phyloP scores from a whole-genome alignment of 1,140 invertebrate genomes.

The Procambarus clarkii region DNA sequence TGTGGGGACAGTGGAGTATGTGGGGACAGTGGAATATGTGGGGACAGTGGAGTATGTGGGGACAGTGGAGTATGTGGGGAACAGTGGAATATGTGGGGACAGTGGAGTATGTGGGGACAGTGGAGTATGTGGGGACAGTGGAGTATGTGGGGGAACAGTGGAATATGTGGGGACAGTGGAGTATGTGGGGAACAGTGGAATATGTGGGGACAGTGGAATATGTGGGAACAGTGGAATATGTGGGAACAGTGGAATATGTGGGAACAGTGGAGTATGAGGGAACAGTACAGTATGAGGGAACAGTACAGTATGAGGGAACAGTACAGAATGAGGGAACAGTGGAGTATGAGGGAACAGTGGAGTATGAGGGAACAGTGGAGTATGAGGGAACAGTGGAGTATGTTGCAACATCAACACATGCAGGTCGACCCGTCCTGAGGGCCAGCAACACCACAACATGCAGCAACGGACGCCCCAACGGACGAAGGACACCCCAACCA shows the following conservation, averaged over 20 bases:
- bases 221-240: background rate
- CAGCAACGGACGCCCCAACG: background rate
- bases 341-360: background rate
- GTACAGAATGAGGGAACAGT: too few species aligned
- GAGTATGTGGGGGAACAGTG: too few species aligned
- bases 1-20: too few species aligned
- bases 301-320: too few species aligned
- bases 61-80: too few species aligned
- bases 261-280: too few species aligned
- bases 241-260: too few species aligned
- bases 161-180: background rate
- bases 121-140: background rate
- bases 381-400: background rate
- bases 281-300: too few species aligned
- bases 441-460: background rate
- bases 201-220: background rate
- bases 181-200: background rate
- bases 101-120: background rate
- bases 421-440: background rate
- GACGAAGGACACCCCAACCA: slow-evolving; percentile 3
- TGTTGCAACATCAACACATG: background rate
- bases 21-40: too few species aligned
- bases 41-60: too few species aligned
- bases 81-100: too few species aligned
- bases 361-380: too few species aligned